Conservation (phyloP, 2,888 invertebrate genomes). For the Pseudoips prasinana region DNA sequence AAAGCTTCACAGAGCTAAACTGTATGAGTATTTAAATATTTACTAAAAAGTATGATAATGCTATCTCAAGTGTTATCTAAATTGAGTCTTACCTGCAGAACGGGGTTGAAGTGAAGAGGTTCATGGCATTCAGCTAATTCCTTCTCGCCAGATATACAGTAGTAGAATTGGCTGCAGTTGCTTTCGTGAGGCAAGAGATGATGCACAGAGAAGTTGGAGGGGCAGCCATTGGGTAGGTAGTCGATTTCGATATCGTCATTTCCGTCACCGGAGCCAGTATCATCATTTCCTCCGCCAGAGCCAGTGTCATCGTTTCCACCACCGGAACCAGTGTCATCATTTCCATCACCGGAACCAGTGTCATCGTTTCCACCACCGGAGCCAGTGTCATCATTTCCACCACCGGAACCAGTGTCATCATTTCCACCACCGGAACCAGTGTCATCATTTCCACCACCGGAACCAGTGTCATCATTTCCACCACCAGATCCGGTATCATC, state of each 20-base stretch:
- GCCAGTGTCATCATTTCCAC: slow-evolving; percentile 2
- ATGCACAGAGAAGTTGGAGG: slow-evolving; percentile 29
- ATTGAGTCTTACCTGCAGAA: slow-evolving; percentile 14
- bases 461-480: background rate
- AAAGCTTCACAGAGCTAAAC: too few species aligned
- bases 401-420: background rate
- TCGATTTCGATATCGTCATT: slow-evolving; percentile 2
- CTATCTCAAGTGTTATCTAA: too few species aligned
- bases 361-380: background rate
- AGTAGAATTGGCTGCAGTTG: slow-evolving; percentile 33
- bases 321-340: slow-evolving; percentile 2
- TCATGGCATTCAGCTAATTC: too few species aligned
- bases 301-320: background rate
- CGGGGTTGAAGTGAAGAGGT: slow-evolving; percentile 29
- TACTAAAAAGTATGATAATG: too few species aligned
- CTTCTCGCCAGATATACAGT: too few species aligned
- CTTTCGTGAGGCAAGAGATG: slow-evolving; percentile 36
- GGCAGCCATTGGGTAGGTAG: slow-evolving; percentile 37
- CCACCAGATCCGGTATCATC: slow-evolving; percentile 3
- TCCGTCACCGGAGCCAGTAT: background rate
- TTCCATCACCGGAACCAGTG: background rate
- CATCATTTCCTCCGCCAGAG: slow-evolving; percentile 1
- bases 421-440: background rate
- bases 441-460: slow-evolving; percentile 1
- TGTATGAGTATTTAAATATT: too few species aligned